Conservation (phyloP, 2,797 vertebrate genomes). For the Halcyon leucocephala region DNA sequence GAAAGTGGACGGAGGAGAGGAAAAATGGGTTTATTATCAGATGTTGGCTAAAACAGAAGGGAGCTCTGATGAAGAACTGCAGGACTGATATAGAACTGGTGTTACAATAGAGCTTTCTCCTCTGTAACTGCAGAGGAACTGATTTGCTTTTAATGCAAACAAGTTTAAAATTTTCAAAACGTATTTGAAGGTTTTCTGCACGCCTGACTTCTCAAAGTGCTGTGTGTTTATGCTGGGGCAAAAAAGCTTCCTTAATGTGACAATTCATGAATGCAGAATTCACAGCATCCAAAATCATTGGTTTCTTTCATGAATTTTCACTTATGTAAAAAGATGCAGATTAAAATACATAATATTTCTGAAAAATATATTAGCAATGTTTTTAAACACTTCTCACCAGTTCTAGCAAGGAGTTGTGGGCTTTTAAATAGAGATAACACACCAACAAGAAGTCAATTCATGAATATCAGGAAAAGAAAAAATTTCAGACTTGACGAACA, state of each 20-base stretch:
- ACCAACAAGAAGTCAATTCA: neutral
- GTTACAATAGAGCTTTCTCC: too few relatives aligned
- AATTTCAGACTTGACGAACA: neutral
- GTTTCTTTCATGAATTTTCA: neutral
- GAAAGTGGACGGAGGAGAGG: neutral
- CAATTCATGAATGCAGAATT: neutral
- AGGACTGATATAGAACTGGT: neutral
- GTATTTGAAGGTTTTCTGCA: neutral
- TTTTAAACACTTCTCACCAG: neutral
- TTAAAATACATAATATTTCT: neutral
- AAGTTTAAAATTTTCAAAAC: neutral
- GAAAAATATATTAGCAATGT: neutral
- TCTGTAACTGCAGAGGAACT: too few relatives aligned
- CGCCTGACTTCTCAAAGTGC: neutral
- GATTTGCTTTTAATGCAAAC: neutral
- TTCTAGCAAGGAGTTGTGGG: neutral
- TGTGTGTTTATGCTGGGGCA: neutral
- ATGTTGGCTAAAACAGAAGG: neutral
- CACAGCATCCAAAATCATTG: neutral
- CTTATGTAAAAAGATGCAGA: neutral
- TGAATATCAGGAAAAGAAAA: neutral
- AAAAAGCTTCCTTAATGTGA: neutral
- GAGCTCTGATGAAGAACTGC: neutral
- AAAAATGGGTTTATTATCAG: neutral
- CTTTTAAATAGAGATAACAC: neutral